Percentiles rank a stretch among this genome's conserved stretches.
phyloP scores from a whole-genome alignment of 2,797 vertebrate genomes.

The Sebastes trivittatus region DNA sequence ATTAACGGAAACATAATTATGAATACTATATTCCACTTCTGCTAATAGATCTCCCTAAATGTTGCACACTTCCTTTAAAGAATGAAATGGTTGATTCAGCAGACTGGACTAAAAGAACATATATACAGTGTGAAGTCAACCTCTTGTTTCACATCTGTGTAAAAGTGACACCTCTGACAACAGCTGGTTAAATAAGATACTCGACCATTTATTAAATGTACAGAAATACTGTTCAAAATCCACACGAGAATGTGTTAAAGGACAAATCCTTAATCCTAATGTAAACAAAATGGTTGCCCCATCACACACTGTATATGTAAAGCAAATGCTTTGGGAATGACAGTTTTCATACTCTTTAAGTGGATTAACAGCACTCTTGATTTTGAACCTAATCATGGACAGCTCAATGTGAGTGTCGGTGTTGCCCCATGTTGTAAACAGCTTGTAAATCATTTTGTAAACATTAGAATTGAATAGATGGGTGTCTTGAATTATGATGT shows the following conservation, averaged over 20 bases:
- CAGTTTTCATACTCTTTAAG: slow-evolving; percentile 25
- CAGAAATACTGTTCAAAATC: slow-evolving; percentile 81
- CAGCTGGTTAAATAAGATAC: slow-evolving; percentile 69
- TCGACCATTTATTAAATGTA: slow-evolving; percentile 85
- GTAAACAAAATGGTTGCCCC: slow-evolving; percentile 73
- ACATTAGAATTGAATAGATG: slow-evolving; percentile 57
- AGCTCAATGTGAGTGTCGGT: slow-evolving; percentile 59
- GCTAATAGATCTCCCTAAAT: too few species aligned
- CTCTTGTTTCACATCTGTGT: background rate
- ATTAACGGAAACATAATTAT: too few species aligned
- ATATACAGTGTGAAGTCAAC: background rate
- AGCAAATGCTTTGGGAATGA: slow-evolving; percentile 54
- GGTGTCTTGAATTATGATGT: slow-evolving; percentile 45
- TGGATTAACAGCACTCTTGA: slow-evolving; percentile 54
- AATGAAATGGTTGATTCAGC: background rate
- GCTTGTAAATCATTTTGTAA: slow-evolving; percentile 67
- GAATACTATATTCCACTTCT: too few species aligned
- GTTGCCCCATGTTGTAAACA: slow-evolving; percentile 60
- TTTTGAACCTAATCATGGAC: slow-evolving; percentile 53
- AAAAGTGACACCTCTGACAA: slow-evolving; percentile 56
- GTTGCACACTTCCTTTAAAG: too few species aligned
- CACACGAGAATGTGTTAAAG: slow-evolving; percentile 71
- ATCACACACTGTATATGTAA: slow-evolving; percentile 27
- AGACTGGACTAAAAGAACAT: background rate
- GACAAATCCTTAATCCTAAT: slow-evolving; percentile 64